Percentiles rank a stretch among this genome's conserved stretches.
phyloP scores from a whole-genome alignment of 2,113 vertebrate genomes.

The Gasterosteus nipponicus region DNA sequence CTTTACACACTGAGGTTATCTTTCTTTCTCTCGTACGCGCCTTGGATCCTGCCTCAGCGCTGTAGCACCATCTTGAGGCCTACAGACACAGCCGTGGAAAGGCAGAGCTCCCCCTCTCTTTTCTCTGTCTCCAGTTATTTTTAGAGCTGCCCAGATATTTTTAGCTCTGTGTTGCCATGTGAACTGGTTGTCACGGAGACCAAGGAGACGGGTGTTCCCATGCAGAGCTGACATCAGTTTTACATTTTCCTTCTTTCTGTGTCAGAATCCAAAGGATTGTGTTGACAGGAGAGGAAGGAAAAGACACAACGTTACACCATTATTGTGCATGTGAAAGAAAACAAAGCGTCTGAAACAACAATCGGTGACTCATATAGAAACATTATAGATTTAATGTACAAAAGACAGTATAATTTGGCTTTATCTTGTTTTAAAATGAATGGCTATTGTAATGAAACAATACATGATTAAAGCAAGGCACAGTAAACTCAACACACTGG shows the following conservation, averaged over 20 bases:
- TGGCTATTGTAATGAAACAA: background rate
- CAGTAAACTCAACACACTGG: background rate
- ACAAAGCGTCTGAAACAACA: too few relatives aligned
- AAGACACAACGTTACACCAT: background rate
- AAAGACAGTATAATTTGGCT: background rate
- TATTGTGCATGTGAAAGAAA: background rate
- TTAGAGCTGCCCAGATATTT: conserved; percentile 81
- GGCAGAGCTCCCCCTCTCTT: conserved; percentile 44
- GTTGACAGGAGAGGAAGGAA: background rate
- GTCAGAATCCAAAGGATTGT: conserved; percentile 20
- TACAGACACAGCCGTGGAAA: conserved; percentile 25
- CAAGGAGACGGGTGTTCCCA: conserved; percentile 78
- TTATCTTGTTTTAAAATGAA: background rate
- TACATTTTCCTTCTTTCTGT: conserved; percentile 48
- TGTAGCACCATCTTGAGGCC: conserved; percentile 72
- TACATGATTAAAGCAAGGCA: background rate
- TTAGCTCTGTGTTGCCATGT: conserved; percentile 87
- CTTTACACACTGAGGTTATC: conserved; percentile 6
- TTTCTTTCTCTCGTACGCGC: conserved; percentile 4
- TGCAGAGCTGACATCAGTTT: conserved; percentile 71
- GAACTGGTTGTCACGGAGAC: conserved; percentile 80
- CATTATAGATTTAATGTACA: background rate
- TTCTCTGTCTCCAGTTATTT: conserved; percentile 74
- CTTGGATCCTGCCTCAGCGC: conserved; percentile 56
- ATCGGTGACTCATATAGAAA: background rate